A percentile compares a stretch with the other conserved stretches of the same genome.
phyloP scores from a whole-genome alignment of 2,888 invertebrate genomes.

The Ormyrus pomaceus region DNA sequence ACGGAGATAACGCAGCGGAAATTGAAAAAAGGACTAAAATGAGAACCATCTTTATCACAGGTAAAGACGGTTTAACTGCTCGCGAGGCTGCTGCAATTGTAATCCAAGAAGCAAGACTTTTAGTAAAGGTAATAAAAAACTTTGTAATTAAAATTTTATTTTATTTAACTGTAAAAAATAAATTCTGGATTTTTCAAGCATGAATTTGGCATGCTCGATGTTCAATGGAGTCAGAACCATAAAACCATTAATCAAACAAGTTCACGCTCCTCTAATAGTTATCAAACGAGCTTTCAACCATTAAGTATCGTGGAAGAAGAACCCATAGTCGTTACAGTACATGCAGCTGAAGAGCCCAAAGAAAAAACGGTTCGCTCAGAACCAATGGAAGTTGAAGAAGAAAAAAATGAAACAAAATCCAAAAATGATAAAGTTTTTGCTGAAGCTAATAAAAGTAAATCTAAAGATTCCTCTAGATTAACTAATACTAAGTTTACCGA shows the following conservation, averaged over 20 bases:
- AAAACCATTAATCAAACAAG: background rate
- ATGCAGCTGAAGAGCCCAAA: background rate
- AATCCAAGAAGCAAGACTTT: conserved; percentile 86
- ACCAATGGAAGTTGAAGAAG: too few relatives aligned
- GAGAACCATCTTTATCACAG: conserved; percentile 87
- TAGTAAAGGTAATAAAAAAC: conserved; percentile 75
- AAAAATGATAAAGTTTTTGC: too few relatives aligned
- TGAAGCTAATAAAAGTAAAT: too few relatives aligned
- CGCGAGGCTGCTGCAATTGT: conserved; percentile 88
- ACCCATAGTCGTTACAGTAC: background rate
- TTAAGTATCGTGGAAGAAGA: background rate
- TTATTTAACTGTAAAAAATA: too few relatives aligned
- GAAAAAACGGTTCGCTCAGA: background rate
- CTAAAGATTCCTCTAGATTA: too few relatives aligned
- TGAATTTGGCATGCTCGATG: conserved; percentile 84
- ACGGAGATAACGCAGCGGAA: conserved; percentile 83
- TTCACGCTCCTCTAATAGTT: background rate
- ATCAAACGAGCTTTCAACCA: too few relatives aligned
- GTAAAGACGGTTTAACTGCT: conserved; percentile 87
- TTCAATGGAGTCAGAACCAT: conserved; percentile 79
- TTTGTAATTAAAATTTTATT: too few relatives aligned
- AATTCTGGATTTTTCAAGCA: conserved; percentile 75
- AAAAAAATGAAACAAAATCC: too few relatives aligned
- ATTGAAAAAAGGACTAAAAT: conserved; percentile 82
- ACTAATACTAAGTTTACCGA: background rate